Evolutionary conservation across 2,797 vertebrate genomes (phyloP), one percentile per base, ranked within the genome.

Genomic region (Pogoniulus pusillus): DNA sequence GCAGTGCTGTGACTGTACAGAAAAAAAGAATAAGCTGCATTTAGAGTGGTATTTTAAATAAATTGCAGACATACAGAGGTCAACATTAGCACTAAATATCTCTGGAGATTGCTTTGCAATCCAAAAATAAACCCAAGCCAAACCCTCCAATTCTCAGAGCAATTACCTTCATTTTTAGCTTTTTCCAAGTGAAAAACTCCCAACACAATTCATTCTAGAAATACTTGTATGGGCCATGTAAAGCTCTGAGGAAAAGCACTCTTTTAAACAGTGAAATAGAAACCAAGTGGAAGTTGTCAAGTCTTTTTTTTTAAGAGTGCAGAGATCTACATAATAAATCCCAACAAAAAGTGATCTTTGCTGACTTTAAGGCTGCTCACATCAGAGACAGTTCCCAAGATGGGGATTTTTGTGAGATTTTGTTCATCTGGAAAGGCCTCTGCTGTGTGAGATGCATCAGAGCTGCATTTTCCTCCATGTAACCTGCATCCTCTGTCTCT

Each of bases 91-190:
- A 34, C 64, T 82, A 72, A 85, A 34, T 73, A 79, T 60, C 60
- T 77, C 83, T 59, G 39, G 86, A 92, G 81, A 54, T 14, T 73
- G 14, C 57, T 73, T 81, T 76, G n/a, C 35, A 82, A 68, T 88
- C 71, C 58, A 77, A 84, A 92, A 54, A 86, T 64, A 86, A 84
- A 82, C 10, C 12, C 18, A 64, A 86, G 29, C 29, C 35, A 84
- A 88, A 91, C 9, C 0, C 12, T 10, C 43, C 83, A 66, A 85
- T 71, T 91, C 88, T 90, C 83, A 80, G 26, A 92, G n/a, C 68
- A 93, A 95, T 86, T 92, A 70, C 60, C 8, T 92, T 90, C 35
- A 68, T 88, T 92, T 92, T 95, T 64, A 68, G 13, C 11, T 90
- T 82, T 93, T 79, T 88, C 75, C 26, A 82, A 74, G 23, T 76